Percentiles rank a stretch among this genome's conserved stretches.
Conservation (phyloP, 2,797 vertebrate genomes). For the Prunella strophiata region DNA sequence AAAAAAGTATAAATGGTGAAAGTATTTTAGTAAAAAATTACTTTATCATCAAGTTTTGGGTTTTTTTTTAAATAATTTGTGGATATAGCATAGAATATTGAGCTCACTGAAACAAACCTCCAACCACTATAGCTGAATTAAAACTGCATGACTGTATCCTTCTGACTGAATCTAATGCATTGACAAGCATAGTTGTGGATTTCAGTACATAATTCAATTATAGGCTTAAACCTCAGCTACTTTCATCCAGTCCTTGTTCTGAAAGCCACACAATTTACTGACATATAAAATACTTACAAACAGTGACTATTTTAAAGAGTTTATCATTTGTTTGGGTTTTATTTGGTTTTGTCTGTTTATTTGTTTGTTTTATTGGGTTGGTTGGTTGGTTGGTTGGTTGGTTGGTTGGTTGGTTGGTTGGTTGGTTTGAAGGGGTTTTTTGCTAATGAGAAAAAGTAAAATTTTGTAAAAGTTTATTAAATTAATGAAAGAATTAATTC, state of each 20-base stretch:
- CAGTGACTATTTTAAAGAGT: background rate
- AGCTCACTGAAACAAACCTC: background rate
- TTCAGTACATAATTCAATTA: background rate
- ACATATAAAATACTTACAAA: background rate
- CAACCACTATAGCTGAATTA: background rate
- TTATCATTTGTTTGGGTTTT: background rate
- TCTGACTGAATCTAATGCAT: background rate
- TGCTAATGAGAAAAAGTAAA: background rate
- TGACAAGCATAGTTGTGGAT: background rate
- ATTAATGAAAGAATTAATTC: background rate
- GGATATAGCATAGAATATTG: background rate
- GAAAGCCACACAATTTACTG: background rate
- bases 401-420: background rate
- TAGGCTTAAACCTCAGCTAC: background rate
- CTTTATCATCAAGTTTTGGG: background rate
- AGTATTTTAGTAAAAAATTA: background rate
- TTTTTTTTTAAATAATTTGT: fast-evolving
- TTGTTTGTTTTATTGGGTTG: background rate
- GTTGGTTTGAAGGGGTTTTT: background rate
- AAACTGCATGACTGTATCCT: background rate
- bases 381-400: background rate
- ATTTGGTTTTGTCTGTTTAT: no score
- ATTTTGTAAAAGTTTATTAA: background rate
- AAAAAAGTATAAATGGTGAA: background rate
- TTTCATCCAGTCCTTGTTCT: background rate